Base-by-base conservation (phyloP, 2,888 invertebrate species). In the Nephrotoma appendiculata region DNA sequence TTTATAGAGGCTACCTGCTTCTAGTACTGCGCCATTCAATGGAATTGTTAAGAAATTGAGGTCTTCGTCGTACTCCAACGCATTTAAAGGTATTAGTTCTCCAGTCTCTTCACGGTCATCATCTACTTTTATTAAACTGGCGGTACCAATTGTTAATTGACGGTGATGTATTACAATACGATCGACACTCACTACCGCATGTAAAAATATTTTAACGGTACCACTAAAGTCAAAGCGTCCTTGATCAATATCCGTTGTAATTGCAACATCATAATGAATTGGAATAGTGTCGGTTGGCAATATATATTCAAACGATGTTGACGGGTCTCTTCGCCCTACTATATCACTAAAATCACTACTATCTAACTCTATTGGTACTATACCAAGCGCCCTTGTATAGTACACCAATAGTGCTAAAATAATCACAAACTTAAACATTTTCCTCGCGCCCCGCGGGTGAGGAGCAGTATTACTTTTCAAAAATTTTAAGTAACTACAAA, bases 261-360 rank as follows among this genome's bases (percentile, higher is more conserved):
- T 85, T 9, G 87, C 87, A 1, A 91, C 87, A 88, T 92, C 92
- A 89, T 94, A 95, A 89, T 93, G 93, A 6, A 89, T 88, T 0
- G 94, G 94, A 0, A 89, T 89, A 86, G 94, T 91, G 88, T 92
- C 91, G 2, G 91, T 92, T 0, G 94, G 94, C 12, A 71, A 71
- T 0, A 31, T 9, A 71, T 71, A 71, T 3, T 71, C 2, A 4
- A 3, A 9, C 0, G 71, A 9, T 31, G 31, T 71, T 31, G 71
- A 71, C 31, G 71, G 71, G 9, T 9, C 31, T 9, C 7, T 31
- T 7, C 9, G 6, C 19, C 7, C 2, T 4, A 9, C 31, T 71
- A 9, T 31, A 31, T 71, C 71, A 71, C 19, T 71, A 9, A 71
- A 71, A 11, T 31, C 2, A 9, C 31, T 31, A 71, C 71, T 31